These are phyloP conservation scores for Podargus strigoides DNA, from an alignment of 2,797 vertebrate genomes.

Conservation along the genomic window DNA sequence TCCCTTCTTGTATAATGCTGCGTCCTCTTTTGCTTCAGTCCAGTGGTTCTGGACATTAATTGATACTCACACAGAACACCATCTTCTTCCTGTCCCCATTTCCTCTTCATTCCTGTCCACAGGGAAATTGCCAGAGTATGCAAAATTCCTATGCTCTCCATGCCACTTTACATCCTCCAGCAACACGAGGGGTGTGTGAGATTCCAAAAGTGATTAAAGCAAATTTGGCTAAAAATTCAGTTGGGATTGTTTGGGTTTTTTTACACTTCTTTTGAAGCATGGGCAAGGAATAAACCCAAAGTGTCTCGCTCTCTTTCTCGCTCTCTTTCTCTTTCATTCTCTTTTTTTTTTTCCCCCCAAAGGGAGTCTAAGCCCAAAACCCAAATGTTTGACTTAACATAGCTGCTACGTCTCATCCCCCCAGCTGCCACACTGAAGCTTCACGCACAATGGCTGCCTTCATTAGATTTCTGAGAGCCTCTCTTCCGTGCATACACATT, in stretches of 20 bases:
- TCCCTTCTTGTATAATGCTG: neutral
- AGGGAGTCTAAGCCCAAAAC: neutral
- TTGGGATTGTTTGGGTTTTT: neutral
- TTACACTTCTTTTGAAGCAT: neutral
- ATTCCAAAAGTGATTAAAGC: neutral
- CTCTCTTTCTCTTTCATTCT: no score
- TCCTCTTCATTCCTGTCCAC: neutral
- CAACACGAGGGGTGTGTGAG: neutral
- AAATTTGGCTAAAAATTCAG: neutral
- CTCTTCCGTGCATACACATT: neutral
- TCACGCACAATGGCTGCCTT: accelerated
- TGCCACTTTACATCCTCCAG: neutral
- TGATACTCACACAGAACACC: neutral
- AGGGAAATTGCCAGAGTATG: neutral
- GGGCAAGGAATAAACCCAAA: neutral
- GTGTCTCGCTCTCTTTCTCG: no score
- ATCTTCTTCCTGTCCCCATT: neutral
- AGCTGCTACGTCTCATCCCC: neutral
- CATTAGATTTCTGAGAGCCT: neutral
- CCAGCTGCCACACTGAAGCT: neutral
- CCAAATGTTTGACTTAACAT: neutral
- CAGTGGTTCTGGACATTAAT: neutral
- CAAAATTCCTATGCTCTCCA: neutral
- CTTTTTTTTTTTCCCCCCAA: accelerated
- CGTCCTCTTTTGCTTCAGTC: neutral